Base-by-base conservation (phyloP, 2,888 invertebrate species). In the Heteromyza rotundicornis region DNA sequence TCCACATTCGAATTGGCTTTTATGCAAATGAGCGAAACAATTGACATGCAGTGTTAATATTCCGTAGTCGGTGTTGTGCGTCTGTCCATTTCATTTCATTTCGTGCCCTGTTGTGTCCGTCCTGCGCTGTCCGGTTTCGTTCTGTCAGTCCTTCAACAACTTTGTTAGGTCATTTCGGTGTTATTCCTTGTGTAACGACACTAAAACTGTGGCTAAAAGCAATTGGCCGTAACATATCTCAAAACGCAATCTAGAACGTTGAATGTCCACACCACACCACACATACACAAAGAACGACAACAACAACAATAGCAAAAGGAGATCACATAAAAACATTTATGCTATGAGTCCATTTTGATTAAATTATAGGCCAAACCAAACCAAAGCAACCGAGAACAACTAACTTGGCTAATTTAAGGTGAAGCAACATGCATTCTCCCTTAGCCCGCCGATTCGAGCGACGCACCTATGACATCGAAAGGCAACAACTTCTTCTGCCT, bases 341-440 rank as follows among this genome's bases (percentile, higher is more conserved):
- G 40, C 40, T n/a, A 19, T 47, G 47, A 20, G 20, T 50, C 12
- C 36, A 27, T 59, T 70, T 70, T 72, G 69, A 73, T 75, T 68
- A 73, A 74, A 75, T 74, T 75, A 74, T 70, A 70, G 69, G 59
- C 36, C n/a, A 62, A n/a, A 64, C 52, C 62, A 44, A n/a, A 16
- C 16, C 32, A 50, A 54, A 35, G 24, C 27, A 27, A 52, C 22
- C 50, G 57, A 49, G 44, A 22, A 8, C 12, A 12, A 53, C 49
- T 57, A 68, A 59, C 63, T 64, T 59, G 64, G 65, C 69, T 72
- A 71, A 75, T 73, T 73, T 66, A 64, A 61, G 61, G 54, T 49
- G 53, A 61, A 61, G 54, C 40, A 57, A 32, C n/a, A n/a, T n/a
- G n/a, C n/a, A n/a, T n/a, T n/a, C n/a, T n/a, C n/a, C n/a, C n/a